Conservation (phyloP, 2,888 invertebrate genomes). For the Callinectes sapidus region DNA sequence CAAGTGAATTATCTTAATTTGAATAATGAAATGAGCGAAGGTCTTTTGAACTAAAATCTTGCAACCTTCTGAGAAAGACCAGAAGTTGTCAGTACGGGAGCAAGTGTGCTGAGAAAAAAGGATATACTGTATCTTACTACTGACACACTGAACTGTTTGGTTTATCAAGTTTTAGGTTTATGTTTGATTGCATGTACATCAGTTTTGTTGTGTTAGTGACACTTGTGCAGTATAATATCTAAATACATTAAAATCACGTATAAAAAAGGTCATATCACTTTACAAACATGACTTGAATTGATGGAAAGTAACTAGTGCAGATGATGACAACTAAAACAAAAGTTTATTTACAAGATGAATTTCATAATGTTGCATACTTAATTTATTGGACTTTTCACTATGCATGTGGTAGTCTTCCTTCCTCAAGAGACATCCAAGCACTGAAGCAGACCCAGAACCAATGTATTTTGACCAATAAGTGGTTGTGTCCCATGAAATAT, state of each 20-base stretch:
- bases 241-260: conserved; percentile 21
- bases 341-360: conserved; percentile 25
- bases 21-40: not conserved
- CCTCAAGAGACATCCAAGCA: not conserved
- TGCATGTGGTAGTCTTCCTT: conserved; percentile 20
- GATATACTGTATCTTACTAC: not conserved
- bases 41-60: not conserved
- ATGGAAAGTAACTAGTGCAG: conserved; percentile 34
- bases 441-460: not conserved
- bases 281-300: conserved; percentile 16
- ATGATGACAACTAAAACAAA: conserved; percentile 36
- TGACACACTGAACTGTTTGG: not conserved
- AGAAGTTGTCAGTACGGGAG: not conserved
- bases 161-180: not conserved
- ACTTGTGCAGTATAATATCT: conserved; percentile 27
- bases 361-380: conserved; percentile 33
- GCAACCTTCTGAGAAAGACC: not conserved
- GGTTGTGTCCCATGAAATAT: not conserved
- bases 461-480: not conserved
- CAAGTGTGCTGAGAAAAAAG: not conserved
- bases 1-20: not conserved
- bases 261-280: conserved; percentile 27
- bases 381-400: conserved; percentile 31
- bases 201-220: conserved; percentile 26
- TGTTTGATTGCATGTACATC: not conserved